phyloP scores from a whole-genome alignment of 1,140 invertebrate species.

The Drosophila nigrodunni region DNA sequence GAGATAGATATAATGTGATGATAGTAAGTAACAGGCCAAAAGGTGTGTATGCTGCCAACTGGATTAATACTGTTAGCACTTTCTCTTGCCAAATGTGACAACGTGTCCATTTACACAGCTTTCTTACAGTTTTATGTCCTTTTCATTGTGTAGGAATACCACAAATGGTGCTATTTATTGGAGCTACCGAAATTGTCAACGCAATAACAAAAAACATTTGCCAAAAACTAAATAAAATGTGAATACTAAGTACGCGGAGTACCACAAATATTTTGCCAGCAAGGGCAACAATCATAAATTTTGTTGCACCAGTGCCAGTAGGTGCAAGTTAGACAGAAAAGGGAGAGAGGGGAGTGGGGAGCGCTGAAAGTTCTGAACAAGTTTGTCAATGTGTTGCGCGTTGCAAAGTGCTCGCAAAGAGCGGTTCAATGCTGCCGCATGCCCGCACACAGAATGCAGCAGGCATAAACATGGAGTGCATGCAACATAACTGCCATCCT shows the following conservation, averaged over 20 bases:
- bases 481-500: slow-evolving; percentile 21
- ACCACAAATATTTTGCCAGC: slow-evolving; percentile 61
- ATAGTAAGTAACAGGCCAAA: slow-evolving; percentile 10
- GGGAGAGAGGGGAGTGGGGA: neutral
- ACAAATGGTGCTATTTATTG: slow-evolving; percentile 10
- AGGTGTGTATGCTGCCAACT: slow-evolving; percentile 28
- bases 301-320: slow-evolving; percentile 18
- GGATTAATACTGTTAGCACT: slow-evolving; percentile 24
- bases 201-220: slow-evolving; percentile 24
- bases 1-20: neutral
- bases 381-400: slow-evolving; percentile 49
- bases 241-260: slow-evolving; percentile 40
- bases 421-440: slow-evolving; percentile 59
- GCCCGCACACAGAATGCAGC: slow-evolving; percentile 64
- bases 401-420: slow-evolving; percentile 19
- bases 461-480: slow-evolving; percentile 67
- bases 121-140: slow-evolving; percentile 8
- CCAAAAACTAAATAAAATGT: slow-evolving; percentile 68
- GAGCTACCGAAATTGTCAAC: slow-evolving; percentile 3
- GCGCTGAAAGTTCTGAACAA: slow-evolving; percentile 1
- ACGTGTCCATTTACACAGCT: slow-evolving; percentile 7
- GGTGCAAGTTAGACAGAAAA: no score
- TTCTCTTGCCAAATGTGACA: slow-evolving; percentile 28
- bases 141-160: neutral
- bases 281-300: slow-evolving; percentile 66